Base-by-base conservation (phyloP, 2,888 invertebrate species). In the Dysmachus trigonus region DNA sequence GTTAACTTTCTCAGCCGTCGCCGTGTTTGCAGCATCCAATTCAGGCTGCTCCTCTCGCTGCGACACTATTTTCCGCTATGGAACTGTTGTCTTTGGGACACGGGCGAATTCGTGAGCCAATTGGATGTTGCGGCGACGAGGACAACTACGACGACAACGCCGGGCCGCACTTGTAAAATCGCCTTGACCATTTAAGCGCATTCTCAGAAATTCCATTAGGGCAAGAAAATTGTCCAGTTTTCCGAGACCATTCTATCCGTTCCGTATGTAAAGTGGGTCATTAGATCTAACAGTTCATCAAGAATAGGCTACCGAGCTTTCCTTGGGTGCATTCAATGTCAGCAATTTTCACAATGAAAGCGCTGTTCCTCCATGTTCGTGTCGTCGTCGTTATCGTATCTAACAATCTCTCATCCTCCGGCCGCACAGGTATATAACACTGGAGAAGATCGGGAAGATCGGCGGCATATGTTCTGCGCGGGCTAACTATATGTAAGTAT, bases 201-300 rank as follows among this genome's bases (percentile, higher is more conserved):
- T 73, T 73, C 35, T 35, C 3, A 30, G 73, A 18, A 73, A 73
- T 73, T 73, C 35, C 31, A 35, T 35, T 73, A 33, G 73, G 73
- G 73, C 73, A 73, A 33, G 73, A 31, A n/a, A 73, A 73, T 73
- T 73, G 73, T 73, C 73, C 73, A 73, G 73, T 15, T 22, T 15
- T 35, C 18, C 82, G 10, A 62, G 38, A 71, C 82, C 82, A 82
- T 53, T 35, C 47, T 47, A 30, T 13, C 18, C 18, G 82, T 35
- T 82, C 53, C 35, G 33, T 82, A 82, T 82, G 82, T 82, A 82
- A 82, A 82, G 82, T 82, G 82, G 82, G 82, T 82, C 82, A 82
- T 82, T 71, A 62, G 82, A 82, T 82, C 82, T 82, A 82, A 82
- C 82, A 82, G 82, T 82, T 82, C 82, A 82, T 82, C 82, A 82